These are phyloP conservation scores for Gracilinanus agilis DNA, from an alignment of 2,113 vertebrate species.

Conservation along the genomic window DNA sequence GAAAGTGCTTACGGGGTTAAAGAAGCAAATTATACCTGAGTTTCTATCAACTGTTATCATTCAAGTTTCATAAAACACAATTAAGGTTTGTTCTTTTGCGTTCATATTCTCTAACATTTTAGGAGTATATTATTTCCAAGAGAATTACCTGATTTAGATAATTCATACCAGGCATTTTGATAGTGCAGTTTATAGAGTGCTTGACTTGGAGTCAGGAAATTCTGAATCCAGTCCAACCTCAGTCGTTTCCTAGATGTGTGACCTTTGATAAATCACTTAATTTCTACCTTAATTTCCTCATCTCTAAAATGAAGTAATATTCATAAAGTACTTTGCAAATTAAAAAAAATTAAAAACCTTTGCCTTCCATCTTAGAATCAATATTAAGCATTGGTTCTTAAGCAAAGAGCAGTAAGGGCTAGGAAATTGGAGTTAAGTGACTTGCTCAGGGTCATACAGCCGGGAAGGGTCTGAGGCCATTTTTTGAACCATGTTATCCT, in stretches of 20 bases:
- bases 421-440: too few species aligned
- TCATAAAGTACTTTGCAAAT: neutral
- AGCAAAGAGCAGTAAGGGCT: too few species aligned
- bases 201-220: neutral
- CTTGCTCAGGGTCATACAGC: too few species aligned
- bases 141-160: neutral
- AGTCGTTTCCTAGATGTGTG: neutral
- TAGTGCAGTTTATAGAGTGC: neutral
- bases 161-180: neutral
- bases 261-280: neutral
- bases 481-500: too few species aligned
- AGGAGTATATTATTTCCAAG: neutral
- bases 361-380: too few species aligned
- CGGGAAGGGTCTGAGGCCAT: too few species aligned
- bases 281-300: neutral
- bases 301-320: neutral
- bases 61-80: neutral
- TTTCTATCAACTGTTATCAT: neutral
- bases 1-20: neutral
- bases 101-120: neutral
- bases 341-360: too few species aligned
- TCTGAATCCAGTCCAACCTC: neutral
- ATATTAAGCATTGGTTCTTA: too few species aligned
- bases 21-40: neutral
- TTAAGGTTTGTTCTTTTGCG: neutral